Percentiles rank a stretch among this genome's conserved stretches.
phyloP scores from a whole-genome alignment of 2,113 vertebrate species.

The Podarcis raffonei region DNA sequence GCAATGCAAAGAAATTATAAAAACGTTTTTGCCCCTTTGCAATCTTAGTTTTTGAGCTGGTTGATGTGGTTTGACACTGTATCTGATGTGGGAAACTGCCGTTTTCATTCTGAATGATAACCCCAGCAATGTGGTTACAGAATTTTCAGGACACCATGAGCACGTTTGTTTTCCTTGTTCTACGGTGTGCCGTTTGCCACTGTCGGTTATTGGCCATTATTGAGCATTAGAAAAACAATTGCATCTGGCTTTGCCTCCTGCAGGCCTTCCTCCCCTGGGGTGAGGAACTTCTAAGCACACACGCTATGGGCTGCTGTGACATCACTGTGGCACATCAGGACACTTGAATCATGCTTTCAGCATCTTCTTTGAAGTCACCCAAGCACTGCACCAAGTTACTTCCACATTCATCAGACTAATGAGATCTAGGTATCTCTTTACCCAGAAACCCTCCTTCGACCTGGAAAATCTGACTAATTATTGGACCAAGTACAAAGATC shows the following conservation, averaged over 20 bases:
- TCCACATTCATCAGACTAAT: neutral
- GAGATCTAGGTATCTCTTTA: too few species aligned
- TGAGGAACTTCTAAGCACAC: neutral
- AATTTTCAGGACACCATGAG: neutral
- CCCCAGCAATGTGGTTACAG: neutral
- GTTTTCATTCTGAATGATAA: neutral
- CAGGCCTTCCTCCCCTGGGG: neutral
- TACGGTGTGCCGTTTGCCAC: neutral
- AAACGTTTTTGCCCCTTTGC: neutral
- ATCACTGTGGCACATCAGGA: neutral
- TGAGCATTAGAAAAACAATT: neutral
- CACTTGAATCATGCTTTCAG: neutral
- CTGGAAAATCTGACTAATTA: too few species aligned
- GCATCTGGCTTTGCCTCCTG: neutral
- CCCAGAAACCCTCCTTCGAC: too few species aligned
- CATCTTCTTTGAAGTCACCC: neutral
- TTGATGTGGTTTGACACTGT: neutral
- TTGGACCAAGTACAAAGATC: too few species aligned
- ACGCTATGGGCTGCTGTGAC: neutral
- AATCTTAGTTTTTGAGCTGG: neutral
- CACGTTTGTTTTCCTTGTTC: neutral
- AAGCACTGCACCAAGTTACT: neutral
- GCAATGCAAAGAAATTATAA: neutral
- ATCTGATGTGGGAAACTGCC: neutral
- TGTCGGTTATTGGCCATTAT: neutral